Percentiles rank a stretch among this genome's conserved stretches.
These are phyloP conservation scores for Lutjanus erythropterus DNA, from an alignment of 2,113 vertebrate genomes.

Conservation along the genomic window DNA sequence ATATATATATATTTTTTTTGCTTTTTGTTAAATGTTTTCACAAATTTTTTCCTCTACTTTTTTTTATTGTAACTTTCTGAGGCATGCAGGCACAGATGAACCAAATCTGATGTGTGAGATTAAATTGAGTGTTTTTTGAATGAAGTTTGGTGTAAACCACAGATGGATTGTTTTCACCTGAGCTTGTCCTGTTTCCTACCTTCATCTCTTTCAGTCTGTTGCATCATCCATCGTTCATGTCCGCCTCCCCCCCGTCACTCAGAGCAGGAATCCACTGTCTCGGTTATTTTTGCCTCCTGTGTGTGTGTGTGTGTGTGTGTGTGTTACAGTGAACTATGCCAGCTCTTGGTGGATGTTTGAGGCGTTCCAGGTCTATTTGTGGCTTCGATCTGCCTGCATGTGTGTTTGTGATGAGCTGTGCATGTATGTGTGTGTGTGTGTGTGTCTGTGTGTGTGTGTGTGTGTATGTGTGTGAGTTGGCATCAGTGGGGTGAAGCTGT, in stretches of 20 bases:
- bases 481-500: not conserved
- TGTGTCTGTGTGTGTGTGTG: slow-evolving; percentile 23
- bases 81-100: not conserved
- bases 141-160: not conserved
- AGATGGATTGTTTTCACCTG: not conserved
- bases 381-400: slow-evolving; percentile 85
- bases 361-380: slow-evolving; percentile 93
- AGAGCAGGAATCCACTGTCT: slow-evolving; percentile 87
- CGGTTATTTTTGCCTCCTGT: slow-evolving; percentile 89
- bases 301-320: slow-evolving; percentile 55
- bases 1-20: no score
- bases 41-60: no score
- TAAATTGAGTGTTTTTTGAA: not conserved
- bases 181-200: no score
- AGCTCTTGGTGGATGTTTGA: slow-evolving; percentile 92
- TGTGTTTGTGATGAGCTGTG: slow-evolving; percentile 34
- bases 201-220: slow-evolving; percentile 75
- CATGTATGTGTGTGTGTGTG: slow-evolving; percentile 6
- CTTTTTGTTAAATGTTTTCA: no score
- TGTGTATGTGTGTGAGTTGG: slow-evolving; percentile 24
- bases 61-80: not conserved
- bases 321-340: slow-evolving; percentile 81
- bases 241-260: slow-evolving; percentile 68
- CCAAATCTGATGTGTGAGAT: not conserved
- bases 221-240: slow-evolving; percentile 72